A percentile compares a stretch with the other conserved stretches of the same genome.
Conservation (phyloP, 2,888 invertebrate species). For the Orthosia incerta region DNA sequence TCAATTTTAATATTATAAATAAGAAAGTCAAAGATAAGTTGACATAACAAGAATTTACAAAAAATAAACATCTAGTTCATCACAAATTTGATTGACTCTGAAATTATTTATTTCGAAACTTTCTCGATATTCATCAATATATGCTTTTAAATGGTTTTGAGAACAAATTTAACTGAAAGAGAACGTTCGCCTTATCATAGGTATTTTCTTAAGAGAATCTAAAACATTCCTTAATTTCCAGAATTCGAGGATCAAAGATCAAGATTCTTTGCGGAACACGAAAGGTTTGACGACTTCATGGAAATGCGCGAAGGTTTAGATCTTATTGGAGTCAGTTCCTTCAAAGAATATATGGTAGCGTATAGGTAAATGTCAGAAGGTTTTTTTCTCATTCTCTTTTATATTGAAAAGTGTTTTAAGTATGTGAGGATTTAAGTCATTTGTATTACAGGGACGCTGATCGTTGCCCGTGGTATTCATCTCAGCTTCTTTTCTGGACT, state of each 20-base stretch:
- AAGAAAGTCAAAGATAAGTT: neutral
- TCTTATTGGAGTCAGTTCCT: constrained; percentile 92
- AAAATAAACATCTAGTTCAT: too few species aligned
- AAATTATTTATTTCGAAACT: too few species aligned
- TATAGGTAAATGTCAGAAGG: constrained; percentile 81
- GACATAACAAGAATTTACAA: too few species aligned
- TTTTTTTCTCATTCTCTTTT: constrained; percentile 2
- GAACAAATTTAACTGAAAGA: neutral
- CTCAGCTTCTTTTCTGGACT: constrained; percentile 94
- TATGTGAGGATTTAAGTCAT: constrained; percentile 52
- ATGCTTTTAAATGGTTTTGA: neutral
- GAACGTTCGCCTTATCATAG: neutral
- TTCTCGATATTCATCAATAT: neutral
- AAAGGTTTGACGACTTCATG: constrained; percentile 95
- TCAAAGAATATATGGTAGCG: constrained; percentile 91
- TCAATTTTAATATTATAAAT: neutral
- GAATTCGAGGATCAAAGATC: constrained; percentile 96
- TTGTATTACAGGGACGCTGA: constrained; percentile 85
- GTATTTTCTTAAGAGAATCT: neutral
- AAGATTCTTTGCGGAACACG: constrained; percentile 95
- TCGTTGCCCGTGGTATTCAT: constrained; percentile 92
- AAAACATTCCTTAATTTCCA: constrained; percentile 68
- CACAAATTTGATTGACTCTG: too few species aligned
- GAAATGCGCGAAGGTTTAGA: constrained; percentile 96
- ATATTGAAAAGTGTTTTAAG: constrained; percentile 22